Conservation (phyloP, 2,797 vertebrate species). For the Apodemus agrarius region DNA sequence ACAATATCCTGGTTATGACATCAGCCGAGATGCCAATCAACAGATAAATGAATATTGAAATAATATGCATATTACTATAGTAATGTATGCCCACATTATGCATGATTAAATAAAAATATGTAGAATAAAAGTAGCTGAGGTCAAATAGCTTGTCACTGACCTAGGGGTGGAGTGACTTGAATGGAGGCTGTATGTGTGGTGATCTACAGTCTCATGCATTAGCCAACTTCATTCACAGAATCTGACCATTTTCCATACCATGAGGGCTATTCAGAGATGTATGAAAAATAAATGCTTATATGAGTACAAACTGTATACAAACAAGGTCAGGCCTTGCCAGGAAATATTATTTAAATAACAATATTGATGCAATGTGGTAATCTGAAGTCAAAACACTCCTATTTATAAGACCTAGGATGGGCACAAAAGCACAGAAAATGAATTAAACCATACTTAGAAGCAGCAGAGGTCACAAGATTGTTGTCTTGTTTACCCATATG, state of each 20-base stretch:
- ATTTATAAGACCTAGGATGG: background rate
- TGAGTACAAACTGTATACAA: background rate
- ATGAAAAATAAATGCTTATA: background rate
- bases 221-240: background rate
- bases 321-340: background rate
- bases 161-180: background rate
- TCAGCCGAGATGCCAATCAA: background rate
- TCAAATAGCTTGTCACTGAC: background rate
- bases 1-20: background rate
- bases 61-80: background rate
- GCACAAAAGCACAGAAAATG: background rate
- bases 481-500: background rate
- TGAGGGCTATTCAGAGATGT: background rate
- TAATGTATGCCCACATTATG: background rate
- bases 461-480: background rate
- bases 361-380: background rate
- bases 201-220: background rate
- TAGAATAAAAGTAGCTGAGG: background rate
- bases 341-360: background rate
- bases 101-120: background rate
- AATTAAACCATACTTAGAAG: background rate
- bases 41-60: too few species aligned
- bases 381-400: background rate
- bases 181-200: background rate
- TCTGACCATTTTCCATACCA: background rate